phyloP scores from a whole-genome alignment of 2,113 vertebrate species.

The Hippocampus abdominalis region DNA sequence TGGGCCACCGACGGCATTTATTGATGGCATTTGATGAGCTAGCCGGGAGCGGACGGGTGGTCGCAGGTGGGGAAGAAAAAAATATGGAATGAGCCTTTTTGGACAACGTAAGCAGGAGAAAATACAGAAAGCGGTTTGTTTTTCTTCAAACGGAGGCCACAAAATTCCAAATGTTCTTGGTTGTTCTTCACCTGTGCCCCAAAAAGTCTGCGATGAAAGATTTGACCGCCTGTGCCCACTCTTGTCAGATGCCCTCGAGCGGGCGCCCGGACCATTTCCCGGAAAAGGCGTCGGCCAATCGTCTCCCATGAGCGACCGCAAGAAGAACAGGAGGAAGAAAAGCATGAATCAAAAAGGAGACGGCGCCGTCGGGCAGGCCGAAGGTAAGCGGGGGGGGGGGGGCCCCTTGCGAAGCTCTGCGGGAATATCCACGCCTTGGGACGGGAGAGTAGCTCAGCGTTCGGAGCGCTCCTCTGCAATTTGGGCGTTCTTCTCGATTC shows the following conservation, averaged over 20 bases:
- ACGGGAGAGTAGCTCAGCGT: too few relatives aligned
- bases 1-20: not conserved
- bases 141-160: too few relatives aligned
- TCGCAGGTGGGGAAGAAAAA: not conserved
- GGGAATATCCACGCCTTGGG: not conserved
- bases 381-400: constrained; percentile 78
- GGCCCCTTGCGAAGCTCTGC: too few relatives aligned
- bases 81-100: too few relatives aligned
- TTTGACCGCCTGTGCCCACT: not conserved
- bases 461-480: too few relatives aligned
- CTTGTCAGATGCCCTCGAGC: constrained; percentile 69
- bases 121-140: too few relatives aligned
- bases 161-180: too few relatives aligned
- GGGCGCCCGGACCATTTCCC: constrained; percentile 67
- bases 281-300: constrained; percentile 76
- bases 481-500: too few relatives aligned
- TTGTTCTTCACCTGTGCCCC: too few relatives aligned
- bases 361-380: constrained; percentile 82
- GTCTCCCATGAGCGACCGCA: constrained; percentile 86
- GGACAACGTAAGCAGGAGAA: not conserved
- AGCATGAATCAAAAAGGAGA: constrained; percentile 89
- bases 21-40: not conserved
- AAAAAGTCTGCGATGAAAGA: too few relatives aligned
- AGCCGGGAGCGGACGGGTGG: too few relatives aligned
- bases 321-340: constrained; percentile 93